Percentiles rank a stretch among this genome's conserved stretches.
These are phyloP conservation scores for Salarias fasciatus DNA, from an alignment of 2,797 vertebrate species.

Conservation along the genomic window DNA sequence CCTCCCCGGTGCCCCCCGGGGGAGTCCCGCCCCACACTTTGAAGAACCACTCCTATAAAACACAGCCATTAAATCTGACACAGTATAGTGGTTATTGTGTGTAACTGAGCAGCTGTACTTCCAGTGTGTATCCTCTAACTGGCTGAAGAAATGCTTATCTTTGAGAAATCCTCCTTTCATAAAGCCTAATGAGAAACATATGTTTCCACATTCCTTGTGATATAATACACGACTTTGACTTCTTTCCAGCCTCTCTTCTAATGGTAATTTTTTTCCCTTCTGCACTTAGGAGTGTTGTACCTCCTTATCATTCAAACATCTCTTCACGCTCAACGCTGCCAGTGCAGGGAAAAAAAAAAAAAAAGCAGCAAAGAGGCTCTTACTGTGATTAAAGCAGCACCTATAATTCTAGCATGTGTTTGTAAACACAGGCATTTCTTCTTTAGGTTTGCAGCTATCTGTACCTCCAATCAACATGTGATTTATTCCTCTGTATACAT, in stretches of 20 bases:
- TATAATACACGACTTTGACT: constrained; percentile 20
- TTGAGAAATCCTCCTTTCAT: constrained; percentile 6
- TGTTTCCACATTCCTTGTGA: constrained; percentile 15
- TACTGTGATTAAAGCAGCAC: constrained; percentile 14
- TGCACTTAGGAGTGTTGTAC: constrained; percentile 1
- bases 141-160: background rate
- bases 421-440: constrained; percentile 16
- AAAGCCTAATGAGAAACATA: constrained; percentile 4
- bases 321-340: constrained; percentile 23
- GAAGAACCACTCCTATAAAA: no score
- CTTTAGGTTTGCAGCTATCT: constrained; percentile 19
- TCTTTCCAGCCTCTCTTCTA: constrained; percentile 9
- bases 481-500: no score
- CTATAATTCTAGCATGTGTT: constrained; percentile 24
- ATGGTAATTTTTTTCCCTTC: background rate
- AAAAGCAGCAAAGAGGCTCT: constrained; percentile 20
- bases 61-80: background rate
- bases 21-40: background rate
- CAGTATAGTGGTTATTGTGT: background rate
- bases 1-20: no score
- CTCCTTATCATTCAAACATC: constrained; percentile 24
- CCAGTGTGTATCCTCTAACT: background rate
- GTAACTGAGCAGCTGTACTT: constrained; percentile 6
- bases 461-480: no score
- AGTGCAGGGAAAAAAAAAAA: constrained; percentile 23